A percentile compares a stretch with the other conserved stretches of the same genome.
phyloP scores from a whole-genome alignment of 2,888 invertebrate species.

The Sericinus montela region DNA sequence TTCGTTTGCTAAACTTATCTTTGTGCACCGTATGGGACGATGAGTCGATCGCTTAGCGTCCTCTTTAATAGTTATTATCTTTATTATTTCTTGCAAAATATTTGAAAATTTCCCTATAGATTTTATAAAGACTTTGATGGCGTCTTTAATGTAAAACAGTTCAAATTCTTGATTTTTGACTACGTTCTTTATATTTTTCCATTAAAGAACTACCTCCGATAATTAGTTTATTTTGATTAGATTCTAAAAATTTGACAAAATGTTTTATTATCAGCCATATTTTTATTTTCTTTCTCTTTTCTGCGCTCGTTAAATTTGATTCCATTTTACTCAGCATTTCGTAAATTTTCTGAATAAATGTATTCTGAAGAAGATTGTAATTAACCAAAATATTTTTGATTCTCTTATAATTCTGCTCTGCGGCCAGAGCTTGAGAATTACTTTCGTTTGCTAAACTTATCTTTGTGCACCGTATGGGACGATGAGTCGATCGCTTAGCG shows the following conservation, averaged over 20 bases:
- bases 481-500: constrained; percentile 9
- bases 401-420: constrained; percentile 32
- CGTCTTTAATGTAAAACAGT: constrained; percentile 48
- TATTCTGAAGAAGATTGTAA: constrained; percentile 53
- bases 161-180: constrained; percentile 38
- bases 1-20: constrained; percentile 13
- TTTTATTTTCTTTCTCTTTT: constrained; percentile 22
- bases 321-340: constrained; percentile 37
- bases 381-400: constrained; percentile 41
- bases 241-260: not conserved
- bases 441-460: constrained; percentile 11
- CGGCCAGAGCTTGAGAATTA: constrained; percentile 12
- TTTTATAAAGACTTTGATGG: constrained; percentile 44
- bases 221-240: too few relatives aligned
- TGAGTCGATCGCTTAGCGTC: constrained; percentile 10
- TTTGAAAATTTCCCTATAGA: constrained; percentile 50
- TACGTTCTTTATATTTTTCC: constrained; percentile 24
- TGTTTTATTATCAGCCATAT: not conserved
- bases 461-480: constrained; percentile 16
- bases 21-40: constrained; percentile 16
- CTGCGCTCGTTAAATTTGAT: constrained; percentile 14
- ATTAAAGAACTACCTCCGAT: constrained; percentile 9
- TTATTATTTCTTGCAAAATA: constrained; percentile 48
- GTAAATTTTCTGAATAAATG: constrained; percentile 50
- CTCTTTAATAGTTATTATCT: constrained; percentile 31